phyloP scores from a whole-genome alignment of 2,113 vertebrate species.

The Pelecanoides urinatrix region DNA sequence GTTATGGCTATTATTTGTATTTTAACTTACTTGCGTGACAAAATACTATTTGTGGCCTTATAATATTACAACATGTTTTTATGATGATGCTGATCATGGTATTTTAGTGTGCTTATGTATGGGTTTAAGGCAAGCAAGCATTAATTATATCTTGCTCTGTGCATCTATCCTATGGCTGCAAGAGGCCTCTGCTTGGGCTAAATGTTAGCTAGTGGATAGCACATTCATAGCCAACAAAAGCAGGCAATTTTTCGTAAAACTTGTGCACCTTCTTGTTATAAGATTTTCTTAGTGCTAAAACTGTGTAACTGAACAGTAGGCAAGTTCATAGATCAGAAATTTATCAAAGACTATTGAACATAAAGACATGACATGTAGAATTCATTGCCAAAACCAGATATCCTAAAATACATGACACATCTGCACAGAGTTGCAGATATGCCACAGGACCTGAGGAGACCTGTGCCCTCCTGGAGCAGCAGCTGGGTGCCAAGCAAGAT shows the following conservation, averaged over 20 bases:
- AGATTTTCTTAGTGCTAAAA: neutral
- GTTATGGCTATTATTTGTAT: neutral
- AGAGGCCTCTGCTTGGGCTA: neutral
- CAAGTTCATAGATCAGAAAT: neutral
- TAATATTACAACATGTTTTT: neutral
- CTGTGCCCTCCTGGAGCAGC: neutral
- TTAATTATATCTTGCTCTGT: neutral
- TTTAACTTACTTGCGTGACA: neutral
- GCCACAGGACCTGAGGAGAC: neutral
- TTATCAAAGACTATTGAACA: neutral
- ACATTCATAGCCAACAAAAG: neutral
- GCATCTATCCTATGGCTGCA: neutral
- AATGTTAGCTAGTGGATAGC: neutral
- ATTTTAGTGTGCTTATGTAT: neutral
- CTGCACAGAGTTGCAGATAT: neutral
- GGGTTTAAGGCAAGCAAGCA: neutral
- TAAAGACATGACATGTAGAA: neutral
- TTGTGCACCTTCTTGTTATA: neutral
- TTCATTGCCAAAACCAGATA: neutral
- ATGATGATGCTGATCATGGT: neutral
- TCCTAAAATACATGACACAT: neutral
- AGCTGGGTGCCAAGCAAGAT: neutral
- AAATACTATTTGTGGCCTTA: neutral
- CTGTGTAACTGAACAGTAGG: neutral
- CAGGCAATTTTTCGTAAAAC: neutral